These are phyloP conservation scores for Melanargia galathea DNA, from an alignment of 2,888 invertebrate species.

Conservation along the genomic window DNA sequence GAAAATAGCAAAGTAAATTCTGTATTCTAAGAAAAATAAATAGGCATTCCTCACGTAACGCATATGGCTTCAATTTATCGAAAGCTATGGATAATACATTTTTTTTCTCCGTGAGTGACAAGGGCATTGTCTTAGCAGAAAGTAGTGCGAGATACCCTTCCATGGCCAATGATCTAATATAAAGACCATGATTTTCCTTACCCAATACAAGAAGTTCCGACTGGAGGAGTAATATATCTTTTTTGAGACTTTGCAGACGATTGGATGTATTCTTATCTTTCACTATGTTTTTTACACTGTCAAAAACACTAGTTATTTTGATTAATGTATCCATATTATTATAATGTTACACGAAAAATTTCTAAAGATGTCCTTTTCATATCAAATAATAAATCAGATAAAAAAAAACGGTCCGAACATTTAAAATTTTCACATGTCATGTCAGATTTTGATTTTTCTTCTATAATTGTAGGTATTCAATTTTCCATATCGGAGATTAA, in stretches of 20 bases:
- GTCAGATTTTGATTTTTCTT: conserved; percentile 28
- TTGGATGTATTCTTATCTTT: conserved; percentile 63
- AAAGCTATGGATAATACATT: conserved; percentile 61
- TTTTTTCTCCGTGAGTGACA: conserved; percentile 62
- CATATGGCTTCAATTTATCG: conserved; percentile 64
- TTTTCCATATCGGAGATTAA: not conserved
- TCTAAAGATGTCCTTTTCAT: not conserved
- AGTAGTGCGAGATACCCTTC: conserved; percentile 69
- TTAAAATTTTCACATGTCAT: conserved; percentile 12
- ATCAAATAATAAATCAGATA: no score
- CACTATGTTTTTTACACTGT: conserved; percentile 58
- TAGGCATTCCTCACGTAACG: conserved; percentile 64
- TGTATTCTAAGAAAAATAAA: conserved; percentile 81
- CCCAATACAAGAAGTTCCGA: conserved; percentile 63
- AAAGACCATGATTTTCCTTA: conserved; percentile 65
- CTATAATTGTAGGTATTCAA: not conserved
- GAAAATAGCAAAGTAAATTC: conserved; percentile 81
- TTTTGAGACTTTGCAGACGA: conserved; percentile 58
- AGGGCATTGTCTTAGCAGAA: conserved; percentile 65
- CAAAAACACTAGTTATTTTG: conserved; percentile 63
- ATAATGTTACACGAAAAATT: conserved; percentile 23
- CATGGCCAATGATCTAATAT: conserved; percentile 68
- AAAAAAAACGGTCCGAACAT: not conserved
- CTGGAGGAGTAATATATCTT: conserved; percentile 60
- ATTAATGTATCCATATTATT: conserved; percentile 59